Percentiles rank a stretch among this genome's conserved stretches.
Conservation (phyloP, 2,888 invertebrate species). For the Myopa testacea region DNA sequence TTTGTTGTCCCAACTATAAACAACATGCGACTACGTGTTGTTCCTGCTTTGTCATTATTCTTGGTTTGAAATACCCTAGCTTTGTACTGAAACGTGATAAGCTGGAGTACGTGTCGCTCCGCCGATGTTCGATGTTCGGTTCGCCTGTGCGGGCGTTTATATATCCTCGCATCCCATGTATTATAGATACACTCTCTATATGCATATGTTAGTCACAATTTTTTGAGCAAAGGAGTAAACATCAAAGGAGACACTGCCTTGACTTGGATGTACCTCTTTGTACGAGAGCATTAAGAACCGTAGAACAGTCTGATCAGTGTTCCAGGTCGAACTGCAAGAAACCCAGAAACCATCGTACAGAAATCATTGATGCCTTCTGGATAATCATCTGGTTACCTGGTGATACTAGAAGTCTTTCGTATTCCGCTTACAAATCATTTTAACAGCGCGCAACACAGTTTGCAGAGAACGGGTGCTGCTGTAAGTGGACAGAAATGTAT, state of each 20-base stretch:
- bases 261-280: too few relatives aligned
- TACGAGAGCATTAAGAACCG: too few relatives aligned
- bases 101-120: conserved; percentile 57
- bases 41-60: conserved; percentile 52
- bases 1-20: conserved; percentile 45
- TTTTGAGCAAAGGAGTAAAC: background rate
- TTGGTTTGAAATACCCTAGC: conserved; percentile 53
- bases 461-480: background rate
- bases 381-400: too few relatives aligned
- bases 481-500: background rate
- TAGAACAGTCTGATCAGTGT: too few relatives aligned
- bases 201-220: conserved; percentile 2
- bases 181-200: background rate
- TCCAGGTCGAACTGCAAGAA: too few relatives aligned
- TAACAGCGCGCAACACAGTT: background rate
- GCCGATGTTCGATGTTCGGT: background rate
- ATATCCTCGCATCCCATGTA: background rate
- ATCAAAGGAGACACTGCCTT: background rate
- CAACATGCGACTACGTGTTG: conserved; percentile 52
- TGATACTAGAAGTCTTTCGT: too few relatives aligned
- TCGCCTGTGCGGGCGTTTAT: background rate
- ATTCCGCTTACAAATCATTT: too few relatives aligned
- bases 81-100: conserved; percentile 56
- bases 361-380: too few relatives aligned
- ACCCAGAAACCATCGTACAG: too few relatives aligned